A percentile compares a stretch with the other conserved stretches of the same genome.
Evolutionary conservation across 2,888 invertebrate genomes (phyloP).

Genomic region (Zygaena filipendulae): DNA sequence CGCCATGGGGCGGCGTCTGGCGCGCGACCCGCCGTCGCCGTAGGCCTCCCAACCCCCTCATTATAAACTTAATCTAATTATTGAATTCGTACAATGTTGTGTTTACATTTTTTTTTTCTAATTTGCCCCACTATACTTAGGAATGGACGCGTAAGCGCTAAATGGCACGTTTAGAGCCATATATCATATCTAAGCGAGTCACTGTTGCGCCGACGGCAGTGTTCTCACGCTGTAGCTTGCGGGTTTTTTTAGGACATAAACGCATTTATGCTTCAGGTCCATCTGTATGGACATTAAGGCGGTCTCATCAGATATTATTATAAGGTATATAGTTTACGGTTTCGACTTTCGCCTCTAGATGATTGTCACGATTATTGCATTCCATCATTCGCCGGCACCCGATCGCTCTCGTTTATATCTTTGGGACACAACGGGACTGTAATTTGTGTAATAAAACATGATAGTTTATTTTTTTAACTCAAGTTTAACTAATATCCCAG

Average conservation of each 20-base stretch:
- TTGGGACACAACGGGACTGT: too few species aligned
- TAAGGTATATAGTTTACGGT: constrained; percentile 35
- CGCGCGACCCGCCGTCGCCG: constrained; percentile 56
- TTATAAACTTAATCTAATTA: constrained; percentile 68
- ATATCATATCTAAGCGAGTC: constrained; percentile 58
- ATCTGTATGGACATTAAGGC: constrained; percentile 31
- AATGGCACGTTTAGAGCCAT: constrained; percentile 66
- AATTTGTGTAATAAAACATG: too few species aligned
- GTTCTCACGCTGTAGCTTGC: constrained; percentile 48
- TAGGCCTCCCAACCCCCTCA: constrained; percentile 47
- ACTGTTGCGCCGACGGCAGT: constrained; percentile 40
- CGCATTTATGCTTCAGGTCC: constrained; percentile 25
- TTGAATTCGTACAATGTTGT: constrained; percentile 68
- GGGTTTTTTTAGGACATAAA: constrained; percentile 27
- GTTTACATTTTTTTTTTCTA: constrained; percentile 67
- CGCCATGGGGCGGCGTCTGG: constrained; percentile 54
- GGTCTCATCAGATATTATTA: constrained; percentile 36
- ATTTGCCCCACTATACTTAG: constrained; percentile 64
- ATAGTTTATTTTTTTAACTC: too few species aligned
- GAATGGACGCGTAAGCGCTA: constrained; percentile 63
- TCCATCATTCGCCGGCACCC: constrained; percentile 6
- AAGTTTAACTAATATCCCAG: too few species aligned
- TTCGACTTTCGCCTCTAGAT: constrained; percentile 58
- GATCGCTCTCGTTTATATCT: too few species aligned
- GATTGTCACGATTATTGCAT: constrained; percentile 43